Conservation (phyloP, 2,113 vertebrate species). For the Hydropotes inermis region DNA sequence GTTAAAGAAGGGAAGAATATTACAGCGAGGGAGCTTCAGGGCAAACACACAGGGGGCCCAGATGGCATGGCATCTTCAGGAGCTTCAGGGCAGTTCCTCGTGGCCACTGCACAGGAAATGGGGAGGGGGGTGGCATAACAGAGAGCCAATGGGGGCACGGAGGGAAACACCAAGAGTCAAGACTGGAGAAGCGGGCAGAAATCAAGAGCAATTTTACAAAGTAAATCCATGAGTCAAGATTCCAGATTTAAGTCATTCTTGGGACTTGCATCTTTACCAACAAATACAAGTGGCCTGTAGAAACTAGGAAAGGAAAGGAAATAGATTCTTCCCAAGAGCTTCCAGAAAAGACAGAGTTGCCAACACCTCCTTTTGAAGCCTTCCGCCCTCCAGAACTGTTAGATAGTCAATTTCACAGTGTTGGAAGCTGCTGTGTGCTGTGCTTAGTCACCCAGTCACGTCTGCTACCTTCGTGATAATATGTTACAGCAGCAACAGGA, state of each 20-base stretch:
- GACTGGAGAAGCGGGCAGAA: neutral
- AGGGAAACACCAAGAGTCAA: neutral
- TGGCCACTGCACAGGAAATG: neutral
- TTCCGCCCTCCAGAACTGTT: neutral
- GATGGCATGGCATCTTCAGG: neutral
- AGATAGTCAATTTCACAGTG: neutral
- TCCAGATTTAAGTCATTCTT: neutral
- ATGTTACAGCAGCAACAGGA: neutral
- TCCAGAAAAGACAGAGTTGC: neutral
- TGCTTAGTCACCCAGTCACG: neutral
- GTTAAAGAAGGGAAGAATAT: neutral
- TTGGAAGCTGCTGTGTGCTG: neutral
- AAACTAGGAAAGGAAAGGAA: neutral
- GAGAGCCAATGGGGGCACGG: no score
- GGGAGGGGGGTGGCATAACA: accelerated
- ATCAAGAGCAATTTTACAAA: neutral
- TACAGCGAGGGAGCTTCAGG: neutral
- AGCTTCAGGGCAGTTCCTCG: accelerated
- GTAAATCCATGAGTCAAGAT: neutral
- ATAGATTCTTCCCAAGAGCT: neutral
- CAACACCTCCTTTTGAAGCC: neutral
- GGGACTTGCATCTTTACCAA: neutral
- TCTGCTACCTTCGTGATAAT: accelerated
- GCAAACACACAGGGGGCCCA: neutral
- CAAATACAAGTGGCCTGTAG: neutral